Evolutionary conservation across 1,140 invertebrate species (phyloP).

Genomic region (Panulirus ornatus): DNA sequence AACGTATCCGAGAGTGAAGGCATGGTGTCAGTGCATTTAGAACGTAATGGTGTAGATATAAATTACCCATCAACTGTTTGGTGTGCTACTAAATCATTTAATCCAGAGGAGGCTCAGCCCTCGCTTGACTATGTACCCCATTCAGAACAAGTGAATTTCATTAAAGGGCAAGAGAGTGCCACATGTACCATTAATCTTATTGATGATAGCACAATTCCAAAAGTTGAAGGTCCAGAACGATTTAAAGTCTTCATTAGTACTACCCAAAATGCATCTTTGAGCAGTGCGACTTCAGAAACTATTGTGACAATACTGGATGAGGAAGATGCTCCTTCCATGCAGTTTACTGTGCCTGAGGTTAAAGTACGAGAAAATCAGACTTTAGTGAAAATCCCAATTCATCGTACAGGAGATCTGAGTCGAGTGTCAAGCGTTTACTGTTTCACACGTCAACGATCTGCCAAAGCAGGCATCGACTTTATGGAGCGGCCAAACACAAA

Average conservation of each 20-base stretch:
- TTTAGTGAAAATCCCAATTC: conserved; percentile 76
- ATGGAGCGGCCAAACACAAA: conserved; percentile 78
- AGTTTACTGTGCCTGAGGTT: conserved; percentile 78
- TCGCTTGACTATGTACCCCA: conserved; percentile 59
- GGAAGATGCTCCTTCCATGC: conserved; percentile 69
- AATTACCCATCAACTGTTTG: conserved; percentile 65
- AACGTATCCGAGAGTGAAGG: conserved; percentile 59
- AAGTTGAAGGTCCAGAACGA: conserved; percentile 64
- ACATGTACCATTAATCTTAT: conserved; percentile 64
- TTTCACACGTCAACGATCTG: conserved; percentile 79
- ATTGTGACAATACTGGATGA: conserved; percentile 66
- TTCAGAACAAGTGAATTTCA: conserved; percentile 61
- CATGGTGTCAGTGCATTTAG: conserved; percentile 52
- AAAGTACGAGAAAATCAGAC: conserved; percentile 78
- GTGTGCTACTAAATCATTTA: conserved; percentile 54
- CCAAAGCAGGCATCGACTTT: conserved; percentile 78
- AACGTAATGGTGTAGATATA: conserved; percentile 64
- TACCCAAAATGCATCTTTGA: conserved; percentile 65
- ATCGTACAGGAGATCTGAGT: conserved; percentile 78
- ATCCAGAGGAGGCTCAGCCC: conserved; percentile 50
- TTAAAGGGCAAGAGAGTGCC: conserved; percentile 1
- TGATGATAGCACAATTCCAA: conserved; percentile 69
- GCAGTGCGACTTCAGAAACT: conserved; percentile 31
- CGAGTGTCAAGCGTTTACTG: conserved; percentile 77
- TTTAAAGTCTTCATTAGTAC: conserved; percentile 66